Conservation (phyloP, 2,888 invertebrate genomes). For the Coelopa pilipes region DNA sequence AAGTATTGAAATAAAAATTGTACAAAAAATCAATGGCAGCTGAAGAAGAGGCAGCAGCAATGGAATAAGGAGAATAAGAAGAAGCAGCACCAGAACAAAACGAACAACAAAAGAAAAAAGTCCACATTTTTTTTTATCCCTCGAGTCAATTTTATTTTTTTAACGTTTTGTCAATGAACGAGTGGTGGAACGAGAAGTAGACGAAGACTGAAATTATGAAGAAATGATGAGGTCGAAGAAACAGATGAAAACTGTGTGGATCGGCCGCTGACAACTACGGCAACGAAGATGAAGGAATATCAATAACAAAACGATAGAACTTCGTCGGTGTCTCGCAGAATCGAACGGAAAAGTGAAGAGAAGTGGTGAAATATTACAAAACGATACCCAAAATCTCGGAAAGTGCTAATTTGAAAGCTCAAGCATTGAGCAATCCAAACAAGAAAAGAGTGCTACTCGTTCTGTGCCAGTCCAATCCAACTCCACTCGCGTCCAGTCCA, state of each 20-base stretch:
- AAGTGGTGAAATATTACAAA: slow-evolving; percentile 5
- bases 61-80: slow-evolving; percentile 28
- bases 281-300: neutral
- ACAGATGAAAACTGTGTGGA: slow-evolving; percentile 6
- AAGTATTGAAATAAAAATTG: slow-evolving; percentile 39
- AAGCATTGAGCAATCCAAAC: slow-evolving; percentile 2
- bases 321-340: neutral
- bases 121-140: slow-evolving; percentile 37
- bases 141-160: slow-evolving; percentile 36
- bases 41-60: slow-evolving; percentile 40
- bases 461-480: neutral
- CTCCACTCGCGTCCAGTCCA: slow-evolving; percentile 10
- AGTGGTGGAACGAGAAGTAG: slow-evolving; percentile 21
- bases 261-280: neutral
- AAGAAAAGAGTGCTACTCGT: neutral
- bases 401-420: neutral
- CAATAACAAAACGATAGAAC: slow-evolving; percentile 4
- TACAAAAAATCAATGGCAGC: slow-evolving; percentile 59
- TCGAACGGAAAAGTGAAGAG: too few species aligned
- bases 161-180: slow-evolving; percentile 36
- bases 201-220: slow-evolving; percentile 31
- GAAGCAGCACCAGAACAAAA: slow-evolving; percentile 30
- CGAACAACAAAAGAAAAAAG: slow-evolving; percentile 37
- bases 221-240: slow-evolving; percentile 31
- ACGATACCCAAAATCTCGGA: neutral